A percentile compares a stretch with the other conserved stretches of the same genome.
Evolutionary conservation across 2,888 invertebrate species (phyloP).

Genomic region (Nebria brevicollis): DNA sequence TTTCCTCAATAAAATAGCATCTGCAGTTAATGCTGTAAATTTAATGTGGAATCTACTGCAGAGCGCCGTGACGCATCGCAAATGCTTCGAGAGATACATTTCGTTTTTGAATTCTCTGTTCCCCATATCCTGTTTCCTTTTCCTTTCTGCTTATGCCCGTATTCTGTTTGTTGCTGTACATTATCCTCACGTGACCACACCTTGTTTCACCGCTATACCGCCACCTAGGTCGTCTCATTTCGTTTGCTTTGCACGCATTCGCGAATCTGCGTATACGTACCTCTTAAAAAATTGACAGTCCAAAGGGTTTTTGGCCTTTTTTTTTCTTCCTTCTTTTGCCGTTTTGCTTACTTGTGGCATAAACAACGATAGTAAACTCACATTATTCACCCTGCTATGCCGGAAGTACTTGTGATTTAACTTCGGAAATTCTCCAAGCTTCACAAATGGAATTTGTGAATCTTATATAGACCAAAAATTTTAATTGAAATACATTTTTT

Average conservation of each 20-base stretch:
- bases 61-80: neutral
- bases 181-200: slow-evolving; percentile 1
- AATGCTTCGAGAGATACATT: neutral
- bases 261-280: neutral
- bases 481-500: neutral
- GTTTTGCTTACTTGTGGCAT: neutral
- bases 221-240: neutral
- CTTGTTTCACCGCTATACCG: neutral
- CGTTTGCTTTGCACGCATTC: neutral
- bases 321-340: neutral
- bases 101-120: neutral
- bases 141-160: neutral
- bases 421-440: neutral
- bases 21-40: neutral
- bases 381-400: neutral
- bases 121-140: neutral
- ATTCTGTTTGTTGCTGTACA: neutral
- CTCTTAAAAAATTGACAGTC: neutral
- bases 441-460: neutral
- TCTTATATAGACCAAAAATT: neutral
- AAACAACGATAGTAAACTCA: neutral
- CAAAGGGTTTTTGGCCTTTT: neutral
- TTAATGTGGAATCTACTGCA: neutral
- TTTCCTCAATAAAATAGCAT: neutral
- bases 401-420: neutral